Percentiles rank a stretch among this genome's conserved stretches.
phyloP scores from a whole-genome alignment of 2,113 vertebrate species.

The Equus quagga region DNA sequence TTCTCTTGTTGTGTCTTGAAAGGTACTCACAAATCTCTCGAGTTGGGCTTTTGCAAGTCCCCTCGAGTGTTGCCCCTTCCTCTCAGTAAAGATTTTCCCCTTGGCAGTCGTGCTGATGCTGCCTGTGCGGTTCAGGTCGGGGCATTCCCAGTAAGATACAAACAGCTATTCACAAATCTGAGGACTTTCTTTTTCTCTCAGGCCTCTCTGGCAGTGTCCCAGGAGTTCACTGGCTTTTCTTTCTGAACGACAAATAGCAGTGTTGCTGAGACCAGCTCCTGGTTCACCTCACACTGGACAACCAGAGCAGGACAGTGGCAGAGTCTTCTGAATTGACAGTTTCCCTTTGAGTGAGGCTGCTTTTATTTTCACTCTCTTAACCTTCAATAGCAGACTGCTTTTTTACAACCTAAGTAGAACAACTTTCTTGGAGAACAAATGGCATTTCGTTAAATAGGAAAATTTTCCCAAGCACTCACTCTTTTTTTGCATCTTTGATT shows the following conservation, averaged over 20 bases:
- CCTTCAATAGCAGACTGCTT: slow-evolving; percentile 13
- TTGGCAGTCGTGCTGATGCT: slow-evolving; percentile 30
- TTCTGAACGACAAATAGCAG: slow-evolving; percentile 53
- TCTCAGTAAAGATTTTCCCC: background rate
- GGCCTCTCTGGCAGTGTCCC: slow-evolving; percentile 74
- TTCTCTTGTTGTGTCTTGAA: slow-evolving; percentile 40
- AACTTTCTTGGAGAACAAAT: slow-evolving; percentile 49
- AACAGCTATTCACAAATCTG: slow-evolving; percentile 74
- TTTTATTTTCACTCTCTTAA: slow-evolving; percentile 58
- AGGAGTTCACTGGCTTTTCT: slow-evolving; percentile 75
- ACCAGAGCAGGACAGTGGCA: slow-evolving; percentile 7
- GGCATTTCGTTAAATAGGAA: slow-evolving; percentile 42
- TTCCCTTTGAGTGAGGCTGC: slow-evolving; percentile 61
- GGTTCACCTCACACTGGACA: slow-evolving; percentile 65
- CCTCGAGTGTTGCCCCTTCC: background rate
- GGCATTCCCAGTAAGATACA: slow-evolving; percentile 67
- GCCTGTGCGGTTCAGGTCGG: slow-evolving; percentile 64
- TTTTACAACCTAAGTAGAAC: background rate
- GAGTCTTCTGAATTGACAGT: background rate
- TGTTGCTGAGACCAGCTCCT: slow-evolving; percentile 48
- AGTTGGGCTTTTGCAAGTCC: slow-evolving; percentile 23
- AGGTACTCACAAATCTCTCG: slow-evolving; percentile 56
- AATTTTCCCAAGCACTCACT: background rate
- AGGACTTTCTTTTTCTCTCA: slow-evolving; percentile 71
- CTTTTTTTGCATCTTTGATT: slow-evolving; percentile 25